Evolutionary conservation across 2,113 vertebrate species (phyloP).

Genomic region (Prionailurus viverrinus): DNA sequence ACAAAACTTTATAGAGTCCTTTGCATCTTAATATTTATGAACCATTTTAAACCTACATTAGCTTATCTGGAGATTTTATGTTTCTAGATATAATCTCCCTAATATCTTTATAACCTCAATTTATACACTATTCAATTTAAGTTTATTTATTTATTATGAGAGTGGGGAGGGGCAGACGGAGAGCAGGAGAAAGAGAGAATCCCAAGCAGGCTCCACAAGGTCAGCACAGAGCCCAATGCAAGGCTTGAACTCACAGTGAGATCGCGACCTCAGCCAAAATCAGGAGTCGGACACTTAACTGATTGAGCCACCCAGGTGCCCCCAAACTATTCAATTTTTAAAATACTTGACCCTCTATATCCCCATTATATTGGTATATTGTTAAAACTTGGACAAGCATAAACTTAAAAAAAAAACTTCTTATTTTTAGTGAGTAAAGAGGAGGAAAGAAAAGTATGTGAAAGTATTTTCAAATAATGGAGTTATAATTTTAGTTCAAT

Average conservation of each 20-base stretch:
- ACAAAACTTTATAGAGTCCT: not conserved
- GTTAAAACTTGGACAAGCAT: not conserved
- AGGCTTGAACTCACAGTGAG: no score
- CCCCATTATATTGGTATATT: not conserved
- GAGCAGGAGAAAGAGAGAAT: no score
- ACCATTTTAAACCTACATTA: not conserved
- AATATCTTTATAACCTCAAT: not conserved
- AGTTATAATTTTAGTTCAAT: conserved; percentile 57
- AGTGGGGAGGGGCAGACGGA: no score
- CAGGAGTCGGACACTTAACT: no score
- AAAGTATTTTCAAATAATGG: conserved; percentile 50
- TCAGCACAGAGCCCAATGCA: no score
- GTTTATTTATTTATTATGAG: no score
- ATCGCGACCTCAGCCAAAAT: no score
- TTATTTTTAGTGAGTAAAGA: conserved; percentile 12
- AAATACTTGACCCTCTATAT: not conserved
- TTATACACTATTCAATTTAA: not conserved
- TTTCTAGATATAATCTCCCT: not conserved
- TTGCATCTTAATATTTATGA: not conserved
- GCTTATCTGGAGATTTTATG: not conserved
- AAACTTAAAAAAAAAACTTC: not conserved
- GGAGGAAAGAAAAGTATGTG: not conserved
- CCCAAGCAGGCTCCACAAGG: no score
- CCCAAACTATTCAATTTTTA: not conserved
- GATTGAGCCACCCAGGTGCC: no score